A percentile compares a stretch with the other conserved stretches of the same genome.
phyloP scores from a whole-genome alignment of 2,888 invertebrate genomes.

The Neuroscelio doddi region DNA sequence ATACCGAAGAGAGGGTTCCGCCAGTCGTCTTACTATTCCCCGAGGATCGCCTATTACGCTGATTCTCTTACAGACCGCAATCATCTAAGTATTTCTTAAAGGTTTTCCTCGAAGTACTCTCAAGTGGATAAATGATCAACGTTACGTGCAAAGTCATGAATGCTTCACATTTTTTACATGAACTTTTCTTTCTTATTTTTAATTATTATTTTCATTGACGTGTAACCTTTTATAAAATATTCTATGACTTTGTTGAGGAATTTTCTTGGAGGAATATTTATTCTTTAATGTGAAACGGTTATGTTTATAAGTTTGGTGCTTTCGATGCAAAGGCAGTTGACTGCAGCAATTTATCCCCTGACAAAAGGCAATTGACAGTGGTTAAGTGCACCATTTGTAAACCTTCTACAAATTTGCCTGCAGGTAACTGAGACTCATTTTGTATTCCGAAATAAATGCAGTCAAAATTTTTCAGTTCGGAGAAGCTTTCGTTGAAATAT shows the following conservation, averaged over 20 bases:
- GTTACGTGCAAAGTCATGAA: slow-evolving; percentile 14
- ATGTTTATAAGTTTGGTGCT: neutral
- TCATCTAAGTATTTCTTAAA: slow-evolving; percentile 69
- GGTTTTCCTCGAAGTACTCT: slow-evolving; percentile 50
- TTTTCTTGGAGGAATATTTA: neutral
- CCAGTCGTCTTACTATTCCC: slow-evolving; percentile 62
- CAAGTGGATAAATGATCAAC: slow-evolving; percentile 54
- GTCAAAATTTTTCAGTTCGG: slow-evolving; percentile 12
- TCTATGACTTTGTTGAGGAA: too few relatives aligned
- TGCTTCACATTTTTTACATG: too few relatives aligned
- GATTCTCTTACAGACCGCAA: slow-evolving; percentile 65
- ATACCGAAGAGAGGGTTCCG: slow-evolving; percentile 60
- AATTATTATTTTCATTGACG: too few relatives aligned
- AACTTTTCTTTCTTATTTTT: too few relatives aligned
- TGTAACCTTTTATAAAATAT: too few relatives aligned
- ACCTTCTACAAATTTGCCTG: slow-evolving; percentile 21
- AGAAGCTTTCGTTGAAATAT: too few relatives aligned
- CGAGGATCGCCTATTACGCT: slow-evolving; percentile 67
- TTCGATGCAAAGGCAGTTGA: slow-evolving; percentile 4
- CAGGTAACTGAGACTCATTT: slow-evolving; percentile 27
- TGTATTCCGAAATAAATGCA: slow-evolving; percentile 14
- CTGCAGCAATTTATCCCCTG: slow-evolving; percentile 33
- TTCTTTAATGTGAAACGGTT: too few relatives aligned
- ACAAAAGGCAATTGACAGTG: slow-evolving; percentile 40
- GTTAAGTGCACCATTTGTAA: slow-evolving; percentile 36